Evolutionary conservation across 2,797 vertebrate genomes (phyloP).

Genomic region (Anableps anableps): DNA sequence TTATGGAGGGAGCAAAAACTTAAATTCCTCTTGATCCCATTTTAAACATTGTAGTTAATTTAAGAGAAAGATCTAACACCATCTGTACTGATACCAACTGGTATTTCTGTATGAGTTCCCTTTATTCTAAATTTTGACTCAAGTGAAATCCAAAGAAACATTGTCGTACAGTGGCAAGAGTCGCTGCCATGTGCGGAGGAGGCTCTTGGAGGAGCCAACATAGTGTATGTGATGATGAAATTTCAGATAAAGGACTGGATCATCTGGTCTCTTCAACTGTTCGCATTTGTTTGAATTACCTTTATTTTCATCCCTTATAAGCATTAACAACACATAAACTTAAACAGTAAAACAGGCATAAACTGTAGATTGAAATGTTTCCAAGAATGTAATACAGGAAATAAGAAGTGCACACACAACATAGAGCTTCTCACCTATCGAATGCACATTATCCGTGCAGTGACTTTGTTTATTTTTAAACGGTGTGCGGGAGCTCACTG

Average conservation of each 20-base stretch:
- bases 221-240: constrained; percentile 20
- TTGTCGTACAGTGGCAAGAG: constrained; percentile 4
- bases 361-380: constrained; percentile 4
- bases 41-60: neutral
- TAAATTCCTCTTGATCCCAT: neutral
- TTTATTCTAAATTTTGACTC: neutral
- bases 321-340: constrained; percentile 32
- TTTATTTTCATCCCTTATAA: constrained; percentile 29
- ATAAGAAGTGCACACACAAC: constrained; percentile 8
- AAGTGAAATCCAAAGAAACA: neutral
- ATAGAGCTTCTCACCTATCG: neutral
- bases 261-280: constrained; percentile 38
- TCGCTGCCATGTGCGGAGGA: neutral
- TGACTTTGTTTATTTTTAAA: neutral
- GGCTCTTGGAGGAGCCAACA: neutral
- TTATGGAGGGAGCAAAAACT: neutral
- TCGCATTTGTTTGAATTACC: constrained; percentile 30
- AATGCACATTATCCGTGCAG: neutral
- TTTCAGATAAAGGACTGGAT: constrained; percentile 5
- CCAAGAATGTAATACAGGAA: constrained; percentile 11
- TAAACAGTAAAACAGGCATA: neutral
- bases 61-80: neutral
- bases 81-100: neutral
- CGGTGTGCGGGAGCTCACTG: no score
- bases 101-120: neutral